Conservation (phyloP, 2,888 invertebrate genomes). For the Eurytoma californica region DNA sequence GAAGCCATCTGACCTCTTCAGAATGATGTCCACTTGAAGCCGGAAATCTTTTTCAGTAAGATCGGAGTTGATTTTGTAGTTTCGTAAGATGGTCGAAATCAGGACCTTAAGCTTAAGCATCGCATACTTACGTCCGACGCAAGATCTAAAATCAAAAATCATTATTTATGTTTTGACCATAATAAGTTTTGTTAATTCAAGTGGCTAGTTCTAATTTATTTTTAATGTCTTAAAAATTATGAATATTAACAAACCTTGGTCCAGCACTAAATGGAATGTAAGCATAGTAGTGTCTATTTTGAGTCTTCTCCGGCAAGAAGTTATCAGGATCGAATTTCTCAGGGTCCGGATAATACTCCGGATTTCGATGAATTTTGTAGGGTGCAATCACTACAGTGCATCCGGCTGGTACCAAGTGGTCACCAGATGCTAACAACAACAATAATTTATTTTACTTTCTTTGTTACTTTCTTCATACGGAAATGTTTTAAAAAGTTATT, state of each 20-base stretch:
- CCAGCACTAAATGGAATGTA: conserved; percentile 90
- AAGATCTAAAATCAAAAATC: conserved; percentile 74
- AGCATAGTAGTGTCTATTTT: conserved; percentile 87
- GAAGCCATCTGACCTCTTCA: conserved; percentile 87
- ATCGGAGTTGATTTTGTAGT: conserved; percentile 83
- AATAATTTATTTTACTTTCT: conserved; percentile 7
- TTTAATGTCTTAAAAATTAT: neutral
- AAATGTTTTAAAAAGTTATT: conserved; percentile 34
- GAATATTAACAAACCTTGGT: conserved; percentile 76
- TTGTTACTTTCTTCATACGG: neutral
- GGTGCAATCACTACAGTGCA: conserved; percentile 82
- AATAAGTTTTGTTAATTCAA: too few species aligned
- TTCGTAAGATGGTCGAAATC: conserved; percentile 84
- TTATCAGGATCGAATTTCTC: conserved; percentile 88
- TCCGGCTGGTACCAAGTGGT: conserved; percentile 83
- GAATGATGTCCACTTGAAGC: conserved; percentile 85
- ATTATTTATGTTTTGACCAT: neutral
- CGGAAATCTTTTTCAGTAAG: conserved; percentile 82
- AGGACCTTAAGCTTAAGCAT: conserved; percentile 88
- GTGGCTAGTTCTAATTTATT: too few species aligned
- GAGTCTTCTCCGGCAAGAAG: conserved; percentile 87
- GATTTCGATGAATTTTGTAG: conserved; percentile 83
- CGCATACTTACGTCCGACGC: conserved; percentile 85
- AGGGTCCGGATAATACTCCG: conserved; percentile 86
- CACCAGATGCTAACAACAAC: conserved; percentile 77